These are phyloP conservation scores for Siniperca scherzeri DNA, from an alignment of 2,797 vertebrate genomes.

Conservation along the genomic window DNA sequence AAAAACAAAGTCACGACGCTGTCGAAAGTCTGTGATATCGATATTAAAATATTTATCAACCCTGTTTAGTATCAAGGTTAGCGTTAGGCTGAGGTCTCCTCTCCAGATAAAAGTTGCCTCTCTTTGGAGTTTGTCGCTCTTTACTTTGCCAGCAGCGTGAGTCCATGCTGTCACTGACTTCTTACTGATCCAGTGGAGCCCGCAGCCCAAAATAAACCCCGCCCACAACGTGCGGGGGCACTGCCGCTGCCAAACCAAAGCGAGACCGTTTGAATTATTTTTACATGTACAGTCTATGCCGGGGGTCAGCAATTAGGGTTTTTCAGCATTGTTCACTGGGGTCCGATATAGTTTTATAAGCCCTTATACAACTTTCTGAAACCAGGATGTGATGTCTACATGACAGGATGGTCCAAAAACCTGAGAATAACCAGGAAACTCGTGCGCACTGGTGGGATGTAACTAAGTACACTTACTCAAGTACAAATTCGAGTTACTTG, in stretches of 20 bases:
- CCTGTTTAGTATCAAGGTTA: not conserved
- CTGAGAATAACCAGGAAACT: not conserved
- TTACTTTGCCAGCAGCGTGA: not conserved
- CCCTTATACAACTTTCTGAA: not conserved
- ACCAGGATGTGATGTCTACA: not conserved
- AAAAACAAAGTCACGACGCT: constrained; percentile 38
- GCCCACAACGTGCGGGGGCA: constrained; percentile 56
- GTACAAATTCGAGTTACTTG: no score
- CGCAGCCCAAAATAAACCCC: constrained; percentile 26
- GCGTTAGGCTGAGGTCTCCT: not conserved
- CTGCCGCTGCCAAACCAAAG: constrained; percentile 6
- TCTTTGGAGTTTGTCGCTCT: not conserved
- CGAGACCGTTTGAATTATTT: constrained; percentile 19
- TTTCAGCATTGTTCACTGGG: not conserved
- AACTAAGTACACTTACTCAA: no score
- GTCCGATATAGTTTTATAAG: not conserved
- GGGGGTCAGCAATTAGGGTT: not conserved
- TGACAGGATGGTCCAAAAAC: not conserved
- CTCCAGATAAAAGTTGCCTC: constrained; percentile 19
- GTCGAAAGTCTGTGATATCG: not conserved
- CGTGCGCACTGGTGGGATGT: no score
- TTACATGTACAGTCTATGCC: not conserved
- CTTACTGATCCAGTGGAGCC: not conserved
- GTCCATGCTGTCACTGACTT: constrained; percentile 47
- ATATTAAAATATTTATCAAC: not conserved